phyloP scores from a whole-genome alignment of 2,797 vertebrate genomes.

The Diceros bicornis region DNA sequence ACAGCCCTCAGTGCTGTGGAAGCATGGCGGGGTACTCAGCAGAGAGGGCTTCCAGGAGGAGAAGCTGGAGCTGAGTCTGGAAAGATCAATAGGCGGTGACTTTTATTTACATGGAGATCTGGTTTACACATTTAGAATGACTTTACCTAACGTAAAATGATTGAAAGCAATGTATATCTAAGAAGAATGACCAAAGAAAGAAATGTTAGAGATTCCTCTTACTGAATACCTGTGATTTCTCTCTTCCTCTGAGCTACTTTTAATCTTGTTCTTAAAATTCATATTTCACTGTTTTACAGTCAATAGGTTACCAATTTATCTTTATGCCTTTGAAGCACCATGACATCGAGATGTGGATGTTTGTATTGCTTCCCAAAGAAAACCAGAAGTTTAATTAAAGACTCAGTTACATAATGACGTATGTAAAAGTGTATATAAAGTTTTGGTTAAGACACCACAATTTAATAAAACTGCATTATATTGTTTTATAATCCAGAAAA shows the following conservation, averaged over 20 bases:
- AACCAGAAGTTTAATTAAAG: background rate
- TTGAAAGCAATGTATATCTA: background rate
- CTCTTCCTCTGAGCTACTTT: background rate
- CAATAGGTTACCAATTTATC: background rate
- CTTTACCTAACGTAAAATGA: background rate
- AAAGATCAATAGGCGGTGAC: background rate
- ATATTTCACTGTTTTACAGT: background rate
- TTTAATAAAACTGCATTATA: background rate
- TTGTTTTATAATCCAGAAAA: background rate
- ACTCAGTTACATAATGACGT: background rate
- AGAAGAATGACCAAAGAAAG: background rate
- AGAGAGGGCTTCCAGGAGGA: background rate
- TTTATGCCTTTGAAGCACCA: background rate
- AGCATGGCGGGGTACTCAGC: background rate
- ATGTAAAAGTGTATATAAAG: background rate
- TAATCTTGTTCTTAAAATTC: background rate
- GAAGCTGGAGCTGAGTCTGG: background rate
- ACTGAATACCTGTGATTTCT: background rate
- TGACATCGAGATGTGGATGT: background rate
- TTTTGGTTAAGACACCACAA: constrained; percentile 1
- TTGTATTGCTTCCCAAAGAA: background rate
- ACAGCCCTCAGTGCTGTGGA: background rate
- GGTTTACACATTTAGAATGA: background rate
- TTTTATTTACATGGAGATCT: background rate
- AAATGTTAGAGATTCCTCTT: background rate